Conservation (phyloP, 2,888 invertebrate genomes). For the Drosophila sordidapex region DNA sequence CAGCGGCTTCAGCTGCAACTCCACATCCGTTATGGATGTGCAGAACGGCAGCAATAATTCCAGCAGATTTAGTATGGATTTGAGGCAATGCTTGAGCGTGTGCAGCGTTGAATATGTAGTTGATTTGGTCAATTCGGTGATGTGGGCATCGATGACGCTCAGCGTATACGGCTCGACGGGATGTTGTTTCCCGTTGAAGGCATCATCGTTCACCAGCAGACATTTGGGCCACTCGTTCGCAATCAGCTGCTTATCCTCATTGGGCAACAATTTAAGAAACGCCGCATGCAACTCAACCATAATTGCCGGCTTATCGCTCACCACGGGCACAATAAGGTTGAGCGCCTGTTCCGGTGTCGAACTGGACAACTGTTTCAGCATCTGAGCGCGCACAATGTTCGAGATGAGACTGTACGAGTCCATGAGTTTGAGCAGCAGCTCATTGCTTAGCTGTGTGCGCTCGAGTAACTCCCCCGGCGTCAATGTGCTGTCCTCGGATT, state of each 20-base stretch:
- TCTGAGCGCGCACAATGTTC: slow-evolving; percentile 80
- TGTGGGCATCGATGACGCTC: slow-evolving; percentile 84
- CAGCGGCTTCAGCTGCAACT: slow-evolving; percentile 78
- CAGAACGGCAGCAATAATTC: slow-evolving; percentile 79
- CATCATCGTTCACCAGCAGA: slow-evolving; percentile 79
- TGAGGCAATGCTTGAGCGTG: slow-evolving; percentile 83
- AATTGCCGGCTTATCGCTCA: slow-evolving; percentile 82
- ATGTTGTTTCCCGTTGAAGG: slow-evolving; percentile 80
- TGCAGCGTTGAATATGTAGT: slow-evolving; percentile 81
- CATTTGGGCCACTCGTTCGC: slow-evolving; percentile 84
- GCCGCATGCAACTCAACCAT: slow-evolving; percentile 82
- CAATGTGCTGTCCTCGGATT: slow-evolving; percentile 38
- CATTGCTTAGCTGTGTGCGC: slow-evolving; percentile 73
- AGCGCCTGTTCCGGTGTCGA: slow-evolving; percentile 80
- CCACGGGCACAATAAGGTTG: slow-evolving; percentile 83
- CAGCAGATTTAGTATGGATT: slow-evolving; percentile 82
- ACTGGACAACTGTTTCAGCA: slow-evolving; percentile 82
- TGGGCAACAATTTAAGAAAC: slow-evolving; percentile 82
- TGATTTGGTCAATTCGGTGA: slow-evolving; percentile 82
- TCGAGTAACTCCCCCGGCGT: slow-evolving; percentile 61
- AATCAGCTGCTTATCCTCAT: slow-evolving; percentile 84
- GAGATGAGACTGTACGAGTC: slow-evolving; percentile 80
- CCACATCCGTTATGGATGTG: slow-evolving; percentile 56
- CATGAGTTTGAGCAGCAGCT: slow-evolving; percentile 80
- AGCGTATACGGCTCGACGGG: slow-evolving; percentile 84